Percentiles rank a stretch among this genome's conserved stretches.
Evolutionary conservation across 2,888 invertebrate species (phyloP).

Genomic region (Gordius sp.): DNA sequence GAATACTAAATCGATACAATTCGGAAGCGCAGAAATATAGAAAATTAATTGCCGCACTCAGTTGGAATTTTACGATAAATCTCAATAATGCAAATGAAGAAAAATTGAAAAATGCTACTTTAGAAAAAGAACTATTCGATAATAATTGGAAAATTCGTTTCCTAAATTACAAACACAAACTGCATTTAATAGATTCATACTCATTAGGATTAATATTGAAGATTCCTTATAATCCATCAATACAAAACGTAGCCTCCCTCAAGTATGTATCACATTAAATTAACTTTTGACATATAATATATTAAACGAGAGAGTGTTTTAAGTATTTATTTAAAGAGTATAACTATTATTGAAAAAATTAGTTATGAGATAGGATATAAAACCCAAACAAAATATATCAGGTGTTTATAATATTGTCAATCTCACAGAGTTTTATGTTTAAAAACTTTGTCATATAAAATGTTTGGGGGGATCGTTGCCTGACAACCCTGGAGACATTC

Average conservation of each 20-base stretch:
- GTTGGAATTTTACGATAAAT: constrained; percentile 1
- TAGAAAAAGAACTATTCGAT: neutral
- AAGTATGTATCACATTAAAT: neutral
- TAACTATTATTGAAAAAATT: too few relatives aligned
- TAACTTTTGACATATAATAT: neutral
- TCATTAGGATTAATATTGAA: neutral
- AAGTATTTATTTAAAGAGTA: neutral
- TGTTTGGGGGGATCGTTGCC: too few relatives aligned
- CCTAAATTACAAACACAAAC: neutral
- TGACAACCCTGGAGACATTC: too few relatives aligned
- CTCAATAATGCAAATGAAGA: neutral
- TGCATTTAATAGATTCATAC: neutral
- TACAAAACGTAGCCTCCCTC: neutral
- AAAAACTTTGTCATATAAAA: too few relatives aligned
- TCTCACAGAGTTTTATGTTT: too few relatives aligned
- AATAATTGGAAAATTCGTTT: constrained; percentile 7
- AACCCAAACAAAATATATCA: too few relatives aligned
- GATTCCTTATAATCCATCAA: constrained; percentile 11
- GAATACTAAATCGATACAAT: constrained; percentile 1
- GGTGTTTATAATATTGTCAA: too few relatives aligned
- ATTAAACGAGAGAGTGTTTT: neutral
- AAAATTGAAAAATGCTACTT: neutral
- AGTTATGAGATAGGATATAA: too few relatives aligned
- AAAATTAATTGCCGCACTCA: neutral
- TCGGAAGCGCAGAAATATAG: neutral